A percentile compares a stretch with the other conserved stretches of the same genome.
Conservation (phyloP, 2,113 vertebrate genomes). For the Ploceus nigricollis region DNA sequence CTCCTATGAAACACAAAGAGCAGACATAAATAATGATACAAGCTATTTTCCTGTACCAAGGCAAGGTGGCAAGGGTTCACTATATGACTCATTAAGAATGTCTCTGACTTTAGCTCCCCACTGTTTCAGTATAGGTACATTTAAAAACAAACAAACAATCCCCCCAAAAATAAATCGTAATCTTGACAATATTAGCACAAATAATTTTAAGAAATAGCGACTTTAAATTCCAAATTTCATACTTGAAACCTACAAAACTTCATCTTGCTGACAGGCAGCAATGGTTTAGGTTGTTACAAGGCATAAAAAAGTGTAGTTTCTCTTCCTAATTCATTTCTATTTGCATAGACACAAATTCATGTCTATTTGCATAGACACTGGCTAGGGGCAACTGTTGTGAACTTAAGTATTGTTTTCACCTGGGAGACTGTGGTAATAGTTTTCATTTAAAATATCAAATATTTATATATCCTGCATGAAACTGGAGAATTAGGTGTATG, state of each 20-base stretch:
- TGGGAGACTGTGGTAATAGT: not conserved
- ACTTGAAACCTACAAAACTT: not conserved
- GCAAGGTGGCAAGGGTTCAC: not conserved
- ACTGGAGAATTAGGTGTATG: not conserved
- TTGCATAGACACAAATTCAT: not conserved
- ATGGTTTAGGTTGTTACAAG: not conserved
- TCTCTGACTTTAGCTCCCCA: not conserved
- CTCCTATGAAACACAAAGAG: constrained; percentile 23
- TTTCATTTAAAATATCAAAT: not conserved
- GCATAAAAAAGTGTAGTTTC: not conserved
- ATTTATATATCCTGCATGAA: not conserved
- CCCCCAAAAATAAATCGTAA: not conserved
- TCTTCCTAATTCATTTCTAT: not conserved
- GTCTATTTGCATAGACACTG: not conserved
- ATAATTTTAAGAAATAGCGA: not conserved
- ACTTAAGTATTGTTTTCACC: not conserved
- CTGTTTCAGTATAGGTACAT: not conserved
- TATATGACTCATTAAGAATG: not conserved
- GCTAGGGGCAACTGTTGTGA: not conserved
- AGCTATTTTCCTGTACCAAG: constrained; percentile 1
- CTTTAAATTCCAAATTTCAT: not conserved
- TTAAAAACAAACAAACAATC: not conserved
- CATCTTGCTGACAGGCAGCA: not conserved
- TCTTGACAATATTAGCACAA: not conserved
- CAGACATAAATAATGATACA: constrained; percentile 33